Conservation (phyloP, 2,797 vertebrate species). For the Onychomys leucogaster region DNA sequence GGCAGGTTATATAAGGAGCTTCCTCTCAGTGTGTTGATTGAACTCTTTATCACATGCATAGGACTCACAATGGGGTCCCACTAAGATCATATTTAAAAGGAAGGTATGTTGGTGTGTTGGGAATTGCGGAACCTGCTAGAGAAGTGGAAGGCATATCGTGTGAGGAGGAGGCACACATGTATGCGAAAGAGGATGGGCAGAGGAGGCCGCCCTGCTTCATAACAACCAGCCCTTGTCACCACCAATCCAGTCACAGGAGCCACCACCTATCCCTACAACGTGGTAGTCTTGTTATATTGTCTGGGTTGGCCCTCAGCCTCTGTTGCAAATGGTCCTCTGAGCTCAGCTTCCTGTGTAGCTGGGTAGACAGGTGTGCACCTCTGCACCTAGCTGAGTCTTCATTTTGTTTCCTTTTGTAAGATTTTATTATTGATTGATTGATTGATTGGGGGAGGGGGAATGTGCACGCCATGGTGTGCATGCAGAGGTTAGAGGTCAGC, state of each 20-base stretch:
- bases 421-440: not conserved
- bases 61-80: not conserved
- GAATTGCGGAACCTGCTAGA: not conserved
- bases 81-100: no score
- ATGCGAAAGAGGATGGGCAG: not conserved
- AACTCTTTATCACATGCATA: not conserved
- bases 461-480: not conserved
- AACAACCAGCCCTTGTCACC: not conserved
- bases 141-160: no score
- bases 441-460: not conserved
- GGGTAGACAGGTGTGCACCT: not conserved
- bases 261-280: no score
- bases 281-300: not conserved
- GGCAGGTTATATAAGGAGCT: not conserved
- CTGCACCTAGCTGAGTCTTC: not conserved
- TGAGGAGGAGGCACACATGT: no score
- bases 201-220: not conserved
- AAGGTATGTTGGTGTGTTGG: not conserved
- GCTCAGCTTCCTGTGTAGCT: not conserved
- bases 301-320: not conserved
- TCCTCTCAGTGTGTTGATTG: not conserved
- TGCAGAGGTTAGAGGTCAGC: not conserved
- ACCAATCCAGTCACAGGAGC: not conserved
- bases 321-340: not conserved
- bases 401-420: not conserved